phyloP scores from a whole-genome alignment of 2,888 invertebrate species.

The Agrochola circellaris region DNA sequence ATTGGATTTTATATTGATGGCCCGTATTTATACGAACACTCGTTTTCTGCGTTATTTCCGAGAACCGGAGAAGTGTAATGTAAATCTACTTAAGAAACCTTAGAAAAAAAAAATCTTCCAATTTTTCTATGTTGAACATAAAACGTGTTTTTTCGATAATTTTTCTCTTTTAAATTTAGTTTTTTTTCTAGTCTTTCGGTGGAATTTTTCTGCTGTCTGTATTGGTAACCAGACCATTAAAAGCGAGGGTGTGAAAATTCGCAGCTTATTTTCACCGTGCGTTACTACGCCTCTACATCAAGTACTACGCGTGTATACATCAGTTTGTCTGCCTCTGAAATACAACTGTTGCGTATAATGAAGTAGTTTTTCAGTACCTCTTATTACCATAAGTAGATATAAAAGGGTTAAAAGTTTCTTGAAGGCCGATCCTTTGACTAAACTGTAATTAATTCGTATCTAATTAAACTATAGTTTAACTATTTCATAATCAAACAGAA shows the following conservation, averaged over 20 bases:
- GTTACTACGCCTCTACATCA: slow-evolving; percentile 64
- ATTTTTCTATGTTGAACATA: not conserved
- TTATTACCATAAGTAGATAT: not conserved
- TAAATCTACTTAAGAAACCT: slow-evolving; percentile 20
- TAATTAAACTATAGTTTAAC: slow-evolving; percentile 2
- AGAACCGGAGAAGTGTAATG: slow-evolving; percentile 28
- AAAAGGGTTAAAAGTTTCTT: not conserved
- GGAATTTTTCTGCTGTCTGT: slow-evolving; percentile 76
- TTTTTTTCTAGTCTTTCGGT: not conserved
- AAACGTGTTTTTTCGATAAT: not conserved
- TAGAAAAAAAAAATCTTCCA: not conserved
- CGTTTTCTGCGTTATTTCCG: slow-evolving; percentile 16
- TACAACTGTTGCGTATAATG: slow-evolving; percentile 49
- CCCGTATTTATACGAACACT: slow-evolving; percentile 33
- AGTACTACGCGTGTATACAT: slow-evolving; percentile 28
- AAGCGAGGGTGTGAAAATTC: slow-evolving; percentile 87
- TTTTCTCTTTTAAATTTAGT: not conserved
- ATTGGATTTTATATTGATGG: slow-evolving; percentile 64
- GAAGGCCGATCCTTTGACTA: not conserved
- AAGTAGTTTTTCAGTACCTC: not conserved
- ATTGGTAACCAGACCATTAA: slow-evolving; percentile 84
- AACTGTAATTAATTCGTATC: not conserved
- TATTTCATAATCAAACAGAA: not conserved
- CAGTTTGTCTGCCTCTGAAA: slow-evolving; percentile 42
- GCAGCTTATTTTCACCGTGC: slow-evolving; percentile 84